phyloP scores from a whole-genome alignment of 2,113 vertebrate genomes.

The Cyanistes caeruleus region DNA sequence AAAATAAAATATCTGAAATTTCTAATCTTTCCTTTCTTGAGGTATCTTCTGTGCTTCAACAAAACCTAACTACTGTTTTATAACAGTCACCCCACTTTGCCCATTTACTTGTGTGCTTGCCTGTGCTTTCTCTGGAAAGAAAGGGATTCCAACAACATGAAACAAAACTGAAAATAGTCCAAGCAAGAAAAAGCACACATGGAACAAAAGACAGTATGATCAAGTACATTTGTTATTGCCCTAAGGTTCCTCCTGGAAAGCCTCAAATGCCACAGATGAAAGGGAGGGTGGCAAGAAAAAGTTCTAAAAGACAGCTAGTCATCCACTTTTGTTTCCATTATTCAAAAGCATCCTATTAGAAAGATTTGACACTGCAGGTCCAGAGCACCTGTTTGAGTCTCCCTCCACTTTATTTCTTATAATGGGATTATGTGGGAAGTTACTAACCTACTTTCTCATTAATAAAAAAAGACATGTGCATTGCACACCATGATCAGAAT shows the following conservation, averaged over 20 bases:
- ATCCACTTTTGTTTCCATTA: background rate
- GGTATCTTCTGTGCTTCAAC: background rate
- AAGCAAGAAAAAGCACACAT: background rate
- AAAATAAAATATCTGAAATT: too few species aligned
- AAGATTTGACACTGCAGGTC: background rate
- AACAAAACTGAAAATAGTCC: background rate
- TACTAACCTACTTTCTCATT: background rate
- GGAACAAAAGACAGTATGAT: background rate
- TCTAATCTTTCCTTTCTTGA: background rate
- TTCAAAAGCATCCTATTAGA: background rate
- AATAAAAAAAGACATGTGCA: background rate
- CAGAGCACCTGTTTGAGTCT: background rate
- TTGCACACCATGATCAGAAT: background rate
- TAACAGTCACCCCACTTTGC: background rate
- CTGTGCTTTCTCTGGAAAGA: background rate
- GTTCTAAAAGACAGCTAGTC: background rate
- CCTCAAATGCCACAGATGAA: background rate
- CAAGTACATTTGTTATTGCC: background rate
- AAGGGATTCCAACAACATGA: background rate
- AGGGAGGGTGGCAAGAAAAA: background rate
- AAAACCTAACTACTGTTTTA: background rate
- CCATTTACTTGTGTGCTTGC: background rate
- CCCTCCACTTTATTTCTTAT: background rate
- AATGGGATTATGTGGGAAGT: background rate
- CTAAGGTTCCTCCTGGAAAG: background rate